Conservation (phyloP, 2,888 invertebrate species). For the Drosophila atripex region DNA sequence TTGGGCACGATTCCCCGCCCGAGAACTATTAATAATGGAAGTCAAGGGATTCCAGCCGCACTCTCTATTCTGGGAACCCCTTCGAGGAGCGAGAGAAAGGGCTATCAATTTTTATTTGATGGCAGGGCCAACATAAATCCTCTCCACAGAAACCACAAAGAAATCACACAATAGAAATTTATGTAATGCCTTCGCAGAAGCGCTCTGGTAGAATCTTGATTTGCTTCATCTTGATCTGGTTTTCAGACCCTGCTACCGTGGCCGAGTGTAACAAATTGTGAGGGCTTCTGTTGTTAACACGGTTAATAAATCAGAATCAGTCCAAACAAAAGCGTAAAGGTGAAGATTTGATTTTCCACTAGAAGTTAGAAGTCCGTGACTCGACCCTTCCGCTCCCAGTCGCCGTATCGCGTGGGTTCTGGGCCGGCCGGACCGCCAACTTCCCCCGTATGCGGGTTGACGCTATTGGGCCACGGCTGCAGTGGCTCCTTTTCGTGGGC, state of each 20-base stretch:
- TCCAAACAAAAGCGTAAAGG: slow-evolving; percentile 26
- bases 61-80: slow-evolving; percentile 70
- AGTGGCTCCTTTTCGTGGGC: slow-evolving; percentile 92
- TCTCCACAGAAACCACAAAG: slow-evolving; percentile 44
- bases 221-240: slow-evolving; percentile 39
- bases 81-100: slow-evolving; percentile 37
- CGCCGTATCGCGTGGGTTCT: slow-evolving; percentile 99
- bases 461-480: slow-evolving; percentile 91
- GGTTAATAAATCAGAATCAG: slow-evolving; percentile 62
- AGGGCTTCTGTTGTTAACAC: slow-evolving; percentile 66
- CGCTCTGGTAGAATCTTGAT: slow-evolving; percentile 27
- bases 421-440: slow-evolving; percentile 96
- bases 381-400: slow-evolving; percentile 99
- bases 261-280: slow-evolving; percentile 54
- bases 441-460: slow-evolving; percentile 96
- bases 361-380: slow-evolving; percentile 93
- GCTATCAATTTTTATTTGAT: slow-evolving; percentile 51
- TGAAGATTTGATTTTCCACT: slow-evolving; percentile 14
- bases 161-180: slow-evolving; percentile 71
- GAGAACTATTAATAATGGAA: slow-evolving; percentile 69
- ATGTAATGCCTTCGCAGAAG: slow-evolving; percentile 74
- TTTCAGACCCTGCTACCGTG: slow-evolving; percentile 57
- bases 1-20: slow-evolving; percentile 71
- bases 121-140: slow-evolving; percentile 64
- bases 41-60: slow-evolving; percentile 35